Evolutionary conservation across 2,113 vertebrate species (phyloP).

Genomic region (Phodopus roborovskii): DNA sequence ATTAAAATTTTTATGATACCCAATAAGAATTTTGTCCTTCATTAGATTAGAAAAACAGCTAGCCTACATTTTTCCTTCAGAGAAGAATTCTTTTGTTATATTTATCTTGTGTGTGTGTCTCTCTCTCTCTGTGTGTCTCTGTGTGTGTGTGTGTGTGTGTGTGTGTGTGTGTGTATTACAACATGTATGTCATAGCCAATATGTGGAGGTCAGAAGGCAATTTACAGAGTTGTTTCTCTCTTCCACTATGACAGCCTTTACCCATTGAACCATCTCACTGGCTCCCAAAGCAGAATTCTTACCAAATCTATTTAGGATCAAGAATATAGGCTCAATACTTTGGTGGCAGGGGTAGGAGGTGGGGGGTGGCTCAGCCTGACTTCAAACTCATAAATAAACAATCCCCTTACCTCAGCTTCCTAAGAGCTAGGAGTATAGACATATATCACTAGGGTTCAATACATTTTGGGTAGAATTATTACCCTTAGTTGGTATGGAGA

Average conservation of each 20-base stretch:
- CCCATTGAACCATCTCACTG: background rate
- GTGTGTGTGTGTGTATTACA: background rate
- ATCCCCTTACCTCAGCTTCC: background rate
- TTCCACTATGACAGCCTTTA: background rate
- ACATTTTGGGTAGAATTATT: constrained; percentile 37
- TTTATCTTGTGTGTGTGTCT: background rate
- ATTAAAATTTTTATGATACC: constrained; percentile 16
- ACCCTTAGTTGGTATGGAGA: constrained; percentile 38
- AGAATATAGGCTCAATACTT: constrained; percentile 26
- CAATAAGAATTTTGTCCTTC: constrained; percentile 43
- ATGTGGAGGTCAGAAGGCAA: background rate
- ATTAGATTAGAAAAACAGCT: constrained; percentile 42
- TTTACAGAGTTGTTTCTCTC: background rate
- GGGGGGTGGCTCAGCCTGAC: background rate
- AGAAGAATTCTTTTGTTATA: constrained; percentile 5
- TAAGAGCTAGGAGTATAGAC: background rate
- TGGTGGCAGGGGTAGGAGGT: background rate
- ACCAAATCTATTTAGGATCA: constrained; percentile 40
- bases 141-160: background rate
- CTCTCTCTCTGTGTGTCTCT: too few species aligned
- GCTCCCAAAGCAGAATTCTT: background rate
- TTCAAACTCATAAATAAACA: too few species aligned
- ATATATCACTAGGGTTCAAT: background rate
- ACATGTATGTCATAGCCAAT: background rate
- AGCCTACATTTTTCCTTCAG: background rate